Percentiles rank a stretch among this genome's conserved stretches.
These are phyloP conservation scores for Campopleginae sp. DNA, from an alignment of 2,888 invertebrate species.

Conservation along the genomic window DNA sequence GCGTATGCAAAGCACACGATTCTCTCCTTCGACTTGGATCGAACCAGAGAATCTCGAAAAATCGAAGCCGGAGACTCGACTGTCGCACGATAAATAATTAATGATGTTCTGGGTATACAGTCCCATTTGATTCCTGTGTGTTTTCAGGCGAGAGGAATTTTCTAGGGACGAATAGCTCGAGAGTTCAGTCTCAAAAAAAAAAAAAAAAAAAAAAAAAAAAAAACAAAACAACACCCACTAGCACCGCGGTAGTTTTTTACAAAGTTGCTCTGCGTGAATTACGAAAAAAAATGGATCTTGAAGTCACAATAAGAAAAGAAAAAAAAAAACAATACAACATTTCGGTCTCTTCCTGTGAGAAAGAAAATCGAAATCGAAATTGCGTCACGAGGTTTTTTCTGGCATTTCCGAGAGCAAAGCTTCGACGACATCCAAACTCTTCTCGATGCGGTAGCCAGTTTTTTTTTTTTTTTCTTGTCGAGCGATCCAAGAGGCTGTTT, in stretches of 20 bases:
- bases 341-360: too few relatives aligned
- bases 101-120: constrained; percentile 57
- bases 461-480: constrained; percentile 51
- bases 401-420: constrained; percentile 39
- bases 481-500: constrained; percentile 9
- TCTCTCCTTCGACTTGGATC: constrained; percentile 61
- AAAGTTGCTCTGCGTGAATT: background rate
- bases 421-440: constrained; percentile 56
- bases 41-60: constrained; percentile 64
- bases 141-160: constrained; percentile 44
- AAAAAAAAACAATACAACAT: background rate
- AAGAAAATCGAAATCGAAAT: constrained; percentile 12
- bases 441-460: constrained; percentile 27
- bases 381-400: constrained; percentile 45
- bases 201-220: too few relatives aligned
- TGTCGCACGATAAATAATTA: constrained; percentile 69
- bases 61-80: constrained; percentile 53
- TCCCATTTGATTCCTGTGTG: background rate
- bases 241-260: too few relatives aligned
- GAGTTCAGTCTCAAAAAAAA: background rate
- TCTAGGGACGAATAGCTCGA: constrained; percentile 22
- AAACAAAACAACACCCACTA: too few relatives aligned
- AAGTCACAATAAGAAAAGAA: background rate
- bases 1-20: constrained; percentile 68
- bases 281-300: background rate